Evolutionary conservation across 2,113 vertebrate species (phyloP).

Genomic region (Helogale parvula): DNA sequence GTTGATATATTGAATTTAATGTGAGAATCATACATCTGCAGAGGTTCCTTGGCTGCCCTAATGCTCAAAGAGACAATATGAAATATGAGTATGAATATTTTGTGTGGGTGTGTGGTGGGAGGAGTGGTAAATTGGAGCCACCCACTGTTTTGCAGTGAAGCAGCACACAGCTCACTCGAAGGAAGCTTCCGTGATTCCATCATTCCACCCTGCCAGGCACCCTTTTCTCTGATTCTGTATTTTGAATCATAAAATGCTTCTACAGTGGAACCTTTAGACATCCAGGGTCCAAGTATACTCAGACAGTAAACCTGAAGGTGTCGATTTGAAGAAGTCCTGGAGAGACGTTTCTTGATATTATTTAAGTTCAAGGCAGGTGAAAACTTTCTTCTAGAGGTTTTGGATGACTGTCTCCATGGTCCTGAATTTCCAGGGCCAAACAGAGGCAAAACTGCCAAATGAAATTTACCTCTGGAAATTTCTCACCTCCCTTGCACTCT

Average conservation of each 20-base stretch:
- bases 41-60: neutral
- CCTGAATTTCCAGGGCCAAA: slow-evolving; percentile 34
- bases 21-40: neutral
- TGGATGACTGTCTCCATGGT: slow-evolving; percentile 33
- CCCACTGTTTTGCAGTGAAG: neutral
- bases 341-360: neutral
- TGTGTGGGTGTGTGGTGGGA: neutral
- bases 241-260: neutral
- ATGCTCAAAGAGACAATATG: neutral
- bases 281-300: neutral
- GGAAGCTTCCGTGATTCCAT: neutral
- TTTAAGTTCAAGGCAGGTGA: neutral
- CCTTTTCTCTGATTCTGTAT: neutral
- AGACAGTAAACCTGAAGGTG: neutral
- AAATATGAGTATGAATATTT: neutral
- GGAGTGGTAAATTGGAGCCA: neutral
- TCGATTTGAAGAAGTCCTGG: neutral
- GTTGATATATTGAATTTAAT: neutral
- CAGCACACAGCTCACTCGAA: neutral
- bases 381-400: slow-evolving; percentile 21
- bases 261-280: neutral
- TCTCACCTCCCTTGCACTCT: neutral
- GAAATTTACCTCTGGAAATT: neutral
- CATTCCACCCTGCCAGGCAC: neutral
- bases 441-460: neutral